Conservation (phyloP, 2,888 invertebrate genomes). For the Litoditis marina region DNA sequence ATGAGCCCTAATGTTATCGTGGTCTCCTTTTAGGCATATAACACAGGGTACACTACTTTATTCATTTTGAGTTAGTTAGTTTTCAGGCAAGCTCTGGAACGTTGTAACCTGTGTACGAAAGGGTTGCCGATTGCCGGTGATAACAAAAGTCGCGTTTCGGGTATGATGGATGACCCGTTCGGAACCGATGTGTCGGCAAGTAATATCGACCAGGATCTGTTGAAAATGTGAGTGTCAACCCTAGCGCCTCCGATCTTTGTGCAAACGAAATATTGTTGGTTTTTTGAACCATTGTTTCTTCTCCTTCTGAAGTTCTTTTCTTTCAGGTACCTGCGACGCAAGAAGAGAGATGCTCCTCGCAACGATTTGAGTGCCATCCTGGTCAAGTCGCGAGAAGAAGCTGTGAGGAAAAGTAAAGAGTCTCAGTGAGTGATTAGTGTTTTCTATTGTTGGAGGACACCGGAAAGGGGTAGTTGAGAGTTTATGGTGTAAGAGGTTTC, state of each 20-base stretch:
- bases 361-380: constrained; percentile 31
- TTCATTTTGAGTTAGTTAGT: constrained; percentile 3
- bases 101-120: constrained; percentile 49
- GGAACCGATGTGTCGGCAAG: constrained; percentile 17
- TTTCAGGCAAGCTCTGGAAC: constrained; percentile 50
- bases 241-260: neutral
- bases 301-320: too few relatives aligned
- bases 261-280: too few relatives aligned
- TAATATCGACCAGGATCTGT: constrained; percentile 33
- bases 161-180: constrained; percentile 1
- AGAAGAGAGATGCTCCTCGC: constrained; percentile 21
- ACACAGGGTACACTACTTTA: too few relatives aligned
- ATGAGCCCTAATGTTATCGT: too few relatives aligned
- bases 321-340: constrained; percentile 34
- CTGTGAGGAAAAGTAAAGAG: constrained; percentile 39
- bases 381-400: constrained; percentile 40
- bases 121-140: constrained; percentile 33
- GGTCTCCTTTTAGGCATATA: too few relatives aligned
- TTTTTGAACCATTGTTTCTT: too few relatives aligned
- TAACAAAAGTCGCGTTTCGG: neutral
- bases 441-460: neutral
- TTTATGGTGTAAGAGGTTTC: too few relatives aligned
- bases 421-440: constrained; percentile 22
- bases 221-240: constrained; percentile 30
- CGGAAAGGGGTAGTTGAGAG: too few relatives aligned